A percentile compares a stretch with the other conserved stretches of the same genome.
These are phyloP conservation scores for Ammodytes marinus DNA, from an alignment of 2,113 vertebrate genomes.

Conservation along the genomic window DNA sequence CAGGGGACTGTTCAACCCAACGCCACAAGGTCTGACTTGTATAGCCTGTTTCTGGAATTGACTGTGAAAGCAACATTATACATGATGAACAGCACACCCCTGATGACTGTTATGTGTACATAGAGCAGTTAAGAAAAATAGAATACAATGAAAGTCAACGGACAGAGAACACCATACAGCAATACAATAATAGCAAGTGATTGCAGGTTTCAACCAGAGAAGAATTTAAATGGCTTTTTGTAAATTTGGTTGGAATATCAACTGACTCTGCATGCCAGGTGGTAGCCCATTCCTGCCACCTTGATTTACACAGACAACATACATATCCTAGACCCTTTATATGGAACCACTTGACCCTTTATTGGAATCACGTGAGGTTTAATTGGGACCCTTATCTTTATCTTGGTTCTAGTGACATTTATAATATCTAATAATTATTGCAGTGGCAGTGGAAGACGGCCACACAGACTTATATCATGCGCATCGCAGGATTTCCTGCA, in stretches of 20 bases:
- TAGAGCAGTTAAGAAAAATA: background rate
- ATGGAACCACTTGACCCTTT: background rate
- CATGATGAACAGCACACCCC: background rate
- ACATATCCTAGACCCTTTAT: background rate
- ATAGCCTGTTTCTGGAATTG: background rate
- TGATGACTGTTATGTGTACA: background rate
- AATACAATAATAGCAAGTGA: background rate
- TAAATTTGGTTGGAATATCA: background rate
- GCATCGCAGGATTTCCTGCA: no score
- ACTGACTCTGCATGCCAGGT: background rate
- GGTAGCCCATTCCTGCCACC: background rate
- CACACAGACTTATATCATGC: no score
- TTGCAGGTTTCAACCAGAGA: background rate
- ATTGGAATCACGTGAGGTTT: no score
- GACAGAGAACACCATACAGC: background rate
- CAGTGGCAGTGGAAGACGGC: no score
- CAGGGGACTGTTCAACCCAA: conserved; percentile 73
- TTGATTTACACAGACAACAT: background rate
- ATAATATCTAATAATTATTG: no score
- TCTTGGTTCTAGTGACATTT: no score
- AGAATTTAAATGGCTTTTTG: background rate
- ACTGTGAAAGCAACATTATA: background rate
- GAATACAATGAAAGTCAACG: background rate
- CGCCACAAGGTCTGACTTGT: conserved; percentile 77
- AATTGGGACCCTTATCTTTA: no score